Evolutionary conservation across 2,888 invertebrate genomes (phyloP), one percentile per base, ranked within the genome.

Genomic region (Hydrotaea diabolus): DNA sequence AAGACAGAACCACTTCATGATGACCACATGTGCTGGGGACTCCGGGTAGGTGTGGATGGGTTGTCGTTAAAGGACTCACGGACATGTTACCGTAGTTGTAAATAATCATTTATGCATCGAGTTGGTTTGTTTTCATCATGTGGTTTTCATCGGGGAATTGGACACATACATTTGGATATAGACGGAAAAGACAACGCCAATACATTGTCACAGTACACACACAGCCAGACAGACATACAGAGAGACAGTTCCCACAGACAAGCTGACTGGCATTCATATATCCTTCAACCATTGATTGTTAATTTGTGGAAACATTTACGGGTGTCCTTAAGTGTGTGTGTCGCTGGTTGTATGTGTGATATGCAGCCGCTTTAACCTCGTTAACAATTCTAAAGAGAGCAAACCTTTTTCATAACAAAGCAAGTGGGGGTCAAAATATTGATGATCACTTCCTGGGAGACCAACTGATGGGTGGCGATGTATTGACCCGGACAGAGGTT

Each of bases 51-150:
- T n/a, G 11, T n/a, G 46, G 39, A 69, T 69, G 66, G 21, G 43
- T 21, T 46, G 69, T 46, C 69, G 15, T 46, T 69, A 46, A 69
- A 69, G 39, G 21, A 46, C 64, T 59, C 64, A 36, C 43, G 4
- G 43, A 2, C 39, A 46, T 69, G 23, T 15, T 23, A 15, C 23
- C 23, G 21, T n/a, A 21, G 69, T 43, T 64, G 76, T 81, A 81
- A 81, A 77, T 66, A 81, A 81, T 81, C 46, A 73, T 77, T 77
- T 66, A 55, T 81, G 81, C 55, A 55, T 7, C 59, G 59, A 59
- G 59, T 31, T 31, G 74, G 46, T 75, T 55, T 46, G 46, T 57
- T 80, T 74, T 69, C 69, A 75, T 79, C 66, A 62, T 71, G 80
- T 46, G 57, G 53, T 69, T 69, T 46, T 19, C 17, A 31, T 62